These are phyloP conservation scores for Bettongia penicillata DNA, from an alignment of 2,113 vertebrate species.

Conservation along the genomic window DNA sequence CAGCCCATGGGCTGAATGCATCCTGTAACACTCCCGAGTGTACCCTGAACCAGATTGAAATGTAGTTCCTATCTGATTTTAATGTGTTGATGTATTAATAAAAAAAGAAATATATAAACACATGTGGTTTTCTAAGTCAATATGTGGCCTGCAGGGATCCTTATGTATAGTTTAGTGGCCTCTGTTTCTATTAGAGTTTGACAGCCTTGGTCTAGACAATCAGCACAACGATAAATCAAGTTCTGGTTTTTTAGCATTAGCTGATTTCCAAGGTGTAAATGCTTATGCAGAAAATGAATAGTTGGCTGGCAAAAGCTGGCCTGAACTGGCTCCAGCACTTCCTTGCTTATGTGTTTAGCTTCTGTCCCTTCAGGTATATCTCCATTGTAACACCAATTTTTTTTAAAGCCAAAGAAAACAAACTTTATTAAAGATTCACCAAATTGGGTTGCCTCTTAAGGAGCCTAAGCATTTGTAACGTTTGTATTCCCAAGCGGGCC, in stretches of 20 bases:
- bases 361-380: slow-evolving; percentile 46
- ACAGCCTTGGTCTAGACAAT: background rate
- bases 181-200: background rate
- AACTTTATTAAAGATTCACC: too few relatives aligned
- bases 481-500: too few relatives aligned
- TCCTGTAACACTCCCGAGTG: background rate
- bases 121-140: background rate
- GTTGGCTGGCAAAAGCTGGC: background rate
- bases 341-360: slow-evolving; percentile 4
- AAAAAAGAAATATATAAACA: background rate
- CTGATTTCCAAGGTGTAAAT: background rate
- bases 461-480: too few relatives aligned
- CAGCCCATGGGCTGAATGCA: background rate
- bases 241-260: background rate
- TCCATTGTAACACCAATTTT: slow-evolving; percentile 39
- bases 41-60: background rate
- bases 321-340: background rate
- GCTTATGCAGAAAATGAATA: background rate
- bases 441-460: too few relatives aligned
- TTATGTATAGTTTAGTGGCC: background rate
- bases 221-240: background rate
- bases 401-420: too few relatives aligned
- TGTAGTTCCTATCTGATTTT: background rate
- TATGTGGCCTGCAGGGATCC: background rate
- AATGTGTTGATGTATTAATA: background rate